Conservation (phyloP, 1,140 invertebrate genomes). For the Bombus superbus region DNA sequence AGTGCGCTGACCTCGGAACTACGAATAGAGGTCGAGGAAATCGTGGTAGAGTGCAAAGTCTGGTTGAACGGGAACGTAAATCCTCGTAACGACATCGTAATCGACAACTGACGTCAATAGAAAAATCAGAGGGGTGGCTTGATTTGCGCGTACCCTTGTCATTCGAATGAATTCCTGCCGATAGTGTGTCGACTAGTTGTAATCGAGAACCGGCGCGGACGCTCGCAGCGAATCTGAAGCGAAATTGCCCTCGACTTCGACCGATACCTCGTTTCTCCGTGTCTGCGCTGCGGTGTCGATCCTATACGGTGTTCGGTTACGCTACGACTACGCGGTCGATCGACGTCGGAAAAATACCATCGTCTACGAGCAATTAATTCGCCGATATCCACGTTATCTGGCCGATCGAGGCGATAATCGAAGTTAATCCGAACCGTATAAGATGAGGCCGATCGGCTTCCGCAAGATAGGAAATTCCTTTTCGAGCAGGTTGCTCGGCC, state of each 20-base stretch:
- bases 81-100: slow-evolving; percentile 30
- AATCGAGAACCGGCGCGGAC: slow-evolving; percentile 2
- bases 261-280: background rate
- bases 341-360: background rate
- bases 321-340: background rate
- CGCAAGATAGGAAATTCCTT: background rate
- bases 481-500: background rate
- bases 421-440: background rate
- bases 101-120: slow-evolving; percentile 31
- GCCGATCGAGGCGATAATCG: background rate
- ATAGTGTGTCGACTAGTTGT: slow-evolving; percentile 36
- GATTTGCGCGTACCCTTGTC: slow-evolving; percentile 22
- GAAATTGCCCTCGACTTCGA: background rate
- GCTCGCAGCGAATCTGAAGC: background rate
- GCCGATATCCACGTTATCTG: background rate
- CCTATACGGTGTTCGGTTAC: slow-evolving; percentile 2
- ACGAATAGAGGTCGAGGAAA: slow-evolving; percentile 13
- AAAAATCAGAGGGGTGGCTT: background rate
- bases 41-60: background rate
- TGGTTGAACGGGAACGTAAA: slow-evolving; percentile 15
- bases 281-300: background rate
- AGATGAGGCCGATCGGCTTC: background rate
- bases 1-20: slow-evolving; percentile 24
- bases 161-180: slow-evolving; percentile 5
- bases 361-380: slow-evolving; percentile 19